Percentiles rank a stretch among this genome's conserved stretches.
These are phyloP conservation scores for Steinernema carpocapsae DNA, from an alignment of 2,888 invertebrate genomes.

Conservation along the genomic window DNA sequence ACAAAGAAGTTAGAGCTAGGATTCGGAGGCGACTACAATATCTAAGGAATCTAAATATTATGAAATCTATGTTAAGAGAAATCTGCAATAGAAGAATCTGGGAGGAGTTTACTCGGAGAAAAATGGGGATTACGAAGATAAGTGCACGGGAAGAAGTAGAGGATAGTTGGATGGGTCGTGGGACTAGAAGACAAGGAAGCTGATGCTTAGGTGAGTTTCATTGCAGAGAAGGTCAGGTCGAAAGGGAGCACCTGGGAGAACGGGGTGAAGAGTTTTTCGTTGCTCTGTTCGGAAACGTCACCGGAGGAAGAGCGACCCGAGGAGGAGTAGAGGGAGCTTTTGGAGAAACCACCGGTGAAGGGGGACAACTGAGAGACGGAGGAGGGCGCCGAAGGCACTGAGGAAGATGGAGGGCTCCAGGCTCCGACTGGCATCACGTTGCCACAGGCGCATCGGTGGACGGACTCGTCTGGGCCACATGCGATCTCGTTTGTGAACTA, in stretches of 20 bases:
- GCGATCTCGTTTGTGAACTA: slow-evolving; percentile 28
- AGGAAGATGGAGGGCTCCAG: slow-evolving; percentile 19
- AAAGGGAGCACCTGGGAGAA: slow-evolving; percentile 27
- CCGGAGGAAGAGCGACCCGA: slow-evolving; percentile 32
- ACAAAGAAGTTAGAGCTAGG: not conserved
- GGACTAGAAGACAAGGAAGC: not conserved
- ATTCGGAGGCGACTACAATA: not conserved
- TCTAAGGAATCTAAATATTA: slow-evolving; percentile 17
- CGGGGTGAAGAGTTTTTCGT: not conserved
- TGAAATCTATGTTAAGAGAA: slow-evolving; percentile 10
- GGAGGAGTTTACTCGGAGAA: slow-evolving; percentile 12
- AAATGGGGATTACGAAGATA: not conserved
- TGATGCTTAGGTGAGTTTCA: slow-evolving; percentile 27
- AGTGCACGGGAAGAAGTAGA: slow-evolving; percentile 2
- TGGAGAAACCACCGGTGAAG: slow-evolving; percentile 25
- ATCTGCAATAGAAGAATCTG: slow-evolving; percentile 30
- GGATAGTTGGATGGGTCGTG: not conserved
- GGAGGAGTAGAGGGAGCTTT: slow-evolving; percentile 20
- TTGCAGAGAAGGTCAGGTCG: slow-evolving; percentile 19
- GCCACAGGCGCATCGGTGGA: slow-evolving; percentile 33
- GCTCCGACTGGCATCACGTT: slow-evolving; percentile 30
- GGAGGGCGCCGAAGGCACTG: not conserved
- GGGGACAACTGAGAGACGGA: slow-evolving; percentile 24
- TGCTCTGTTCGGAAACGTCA: slow-evolving; percentile 22
- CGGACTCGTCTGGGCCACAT: slow-evolving; percentile 26